Conservation (phyloP, 1,140 invertebrate species). For the Brachionus rubens region DNA sequence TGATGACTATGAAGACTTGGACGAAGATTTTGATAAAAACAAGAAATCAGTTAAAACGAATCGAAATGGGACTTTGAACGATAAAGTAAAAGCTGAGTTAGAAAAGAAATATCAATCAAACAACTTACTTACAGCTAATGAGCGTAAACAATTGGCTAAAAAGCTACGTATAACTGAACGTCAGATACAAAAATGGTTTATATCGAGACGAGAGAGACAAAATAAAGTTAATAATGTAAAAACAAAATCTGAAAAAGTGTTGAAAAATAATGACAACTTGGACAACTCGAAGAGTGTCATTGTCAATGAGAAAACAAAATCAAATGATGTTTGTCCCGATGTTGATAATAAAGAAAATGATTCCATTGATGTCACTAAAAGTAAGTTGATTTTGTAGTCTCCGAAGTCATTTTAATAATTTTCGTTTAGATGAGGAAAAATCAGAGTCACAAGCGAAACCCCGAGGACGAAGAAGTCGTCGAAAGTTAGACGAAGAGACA, state of each 20-base stretch:
- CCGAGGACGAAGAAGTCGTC: neutral
- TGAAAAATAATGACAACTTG: neutral
- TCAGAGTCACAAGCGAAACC: neutral
- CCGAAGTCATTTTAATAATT: neutral
- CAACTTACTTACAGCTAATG: neutral
- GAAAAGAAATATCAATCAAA: slow-evolving; percentile 17
- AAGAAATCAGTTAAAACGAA: no score
- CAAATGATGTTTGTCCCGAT: neutral
- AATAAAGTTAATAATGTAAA: neutral
- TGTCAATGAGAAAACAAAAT: neutral
- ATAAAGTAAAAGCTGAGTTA: slow-evolving; percentile 20
- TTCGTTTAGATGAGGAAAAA: neutral
- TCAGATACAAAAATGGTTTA: slow-evolving; percentile 45
- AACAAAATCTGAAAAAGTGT: slow-evolving; percentile 2
- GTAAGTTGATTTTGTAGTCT: neutral
- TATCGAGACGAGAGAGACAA: neutral
- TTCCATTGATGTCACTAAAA: neutral
- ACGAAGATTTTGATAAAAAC: neutral
- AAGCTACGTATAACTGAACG: slow-evolving; percentile 20
- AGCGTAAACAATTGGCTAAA: slow-evolving; percentile 10
- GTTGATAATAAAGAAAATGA: slow-evolving; percentile 21
- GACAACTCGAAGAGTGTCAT: neutral
- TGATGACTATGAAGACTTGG: neutral
- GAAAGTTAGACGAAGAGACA: neutral
- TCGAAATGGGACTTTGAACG: neutral